Percentiles rank a stretch among this genome's conserved stretches.
Evolutionary conservation across 2,888 invertebrate species (phyloP).

Genomic region (Onthophagus sagittarius): DNA sequence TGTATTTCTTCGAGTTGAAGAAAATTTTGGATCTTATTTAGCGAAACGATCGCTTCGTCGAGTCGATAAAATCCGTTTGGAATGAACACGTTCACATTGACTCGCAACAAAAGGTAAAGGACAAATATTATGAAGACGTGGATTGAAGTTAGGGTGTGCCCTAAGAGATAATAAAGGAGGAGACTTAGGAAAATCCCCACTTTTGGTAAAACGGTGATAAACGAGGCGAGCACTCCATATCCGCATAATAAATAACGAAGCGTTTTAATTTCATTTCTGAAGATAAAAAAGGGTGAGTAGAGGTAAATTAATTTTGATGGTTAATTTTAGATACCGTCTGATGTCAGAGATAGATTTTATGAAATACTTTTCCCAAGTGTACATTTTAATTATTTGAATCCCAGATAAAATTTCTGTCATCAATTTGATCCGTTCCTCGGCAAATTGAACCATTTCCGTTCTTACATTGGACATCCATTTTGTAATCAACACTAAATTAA

Average conservation of each 20-base stretch:
- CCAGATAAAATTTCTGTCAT: conserved; percentile 71
- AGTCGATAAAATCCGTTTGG: conserved; percentile 62
- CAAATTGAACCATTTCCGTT: conserved; percentile 71
- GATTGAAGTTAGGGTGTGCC: conserved; percentile 62
- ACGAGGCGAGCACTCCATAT: conserved; percentile 42
- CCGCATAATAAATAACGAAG: conserved; percentile 42
- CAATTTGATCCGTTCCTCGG: conserved; percentile 62
- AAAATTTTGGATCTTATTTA: conserved; percentile 56
- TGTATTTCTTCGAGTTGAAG: conserved; percentile 56
- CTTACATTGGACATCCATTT: conserved; percentile 68
- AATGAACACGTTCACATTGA: conserved; percentile 71
- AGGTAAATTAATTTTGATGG: too few species aligned
- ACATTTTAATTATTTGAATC: conserved; percentile 92
- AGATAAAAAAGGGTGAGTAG: neutral
- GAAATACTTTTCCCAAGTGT: conserved; percentile 91
- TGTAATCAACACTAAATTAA: conserved; percentile 62
- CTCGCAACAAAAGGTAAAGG: conserved; percentile 68
- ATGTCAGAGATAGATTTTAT: conserved; percentile 66
- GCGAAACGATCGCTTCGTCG: conserved; percentile 61
- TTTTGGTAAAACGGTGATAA: conserved; percentile 66
- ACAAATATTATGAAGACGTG: conserved; percentile 70
- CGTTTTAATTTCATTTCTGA: conserved; percentile 48
- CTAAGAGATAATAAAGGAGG: conserved; percentile 57
- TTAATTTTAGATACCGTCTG: conserved; percentile 56
- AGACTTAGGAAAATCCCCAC: conserved; percentile 69